Base-by-base conservation (phyloP, 2,888 invertebrate species). In the Tethea ocularis region DNA sequence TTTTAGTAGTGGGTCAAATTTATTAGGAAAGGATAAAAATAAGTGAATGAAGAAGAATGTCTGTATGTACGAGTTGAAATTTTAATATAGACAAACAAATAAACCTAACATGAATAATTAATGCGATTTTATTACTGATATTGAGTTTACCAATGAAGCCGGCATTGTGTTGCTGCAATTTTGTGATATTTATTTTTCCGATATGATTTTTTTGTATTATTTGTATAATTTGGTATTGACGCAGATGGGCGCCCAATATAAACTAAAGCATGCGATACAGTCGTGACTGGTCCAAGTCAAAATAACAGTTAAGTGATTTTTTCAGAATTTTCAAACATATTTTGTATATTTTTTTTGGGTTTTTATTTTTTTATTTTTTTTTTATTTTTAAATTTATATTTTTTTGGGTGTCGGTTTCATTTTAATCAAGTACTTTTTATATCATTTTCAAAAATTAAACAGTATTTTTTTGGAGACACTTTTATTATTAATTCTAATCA, bases 381-480 rank as follows among this genome's bases (percentile, higher is more conserved):
- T 75, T 66, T 61, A 58, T 82, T 87, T 81, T 77, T 78, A 69
- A 76, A 64, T 67, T 66, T 77, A 73, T 78, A 77, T 74, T 74
- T 83, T 73, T 78, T 78, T 77, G 76, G 72, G 77, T 80, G 77
- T 82, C 77, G 78, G 74, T 69, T 69, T 74, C 66, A 68, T 71
- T n/a, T n/a, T 55, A 61, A 66, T 53, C 52, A 53, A 54, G 33
- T 20, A 33, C 74, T 84, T 82, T 80, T 84, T 82, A 80, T 74
- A 82, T 73, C 76, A 77, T 85, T 85, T 86, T 82, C 79, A 81
- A 87, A 86, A 87, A 89, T 85, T 81, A 82, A 84, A 85, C 80
- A 78, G 78, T 83, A 33, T 22, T 53, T 53, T 54, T 86, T 80
- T 88, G 79, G 86, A 86, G 89, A 90, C 87, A 88, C 86, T 80